Conservation (phyloP, 2,113 vertebrate genomes). For the Nettapus auritus region DNA sequence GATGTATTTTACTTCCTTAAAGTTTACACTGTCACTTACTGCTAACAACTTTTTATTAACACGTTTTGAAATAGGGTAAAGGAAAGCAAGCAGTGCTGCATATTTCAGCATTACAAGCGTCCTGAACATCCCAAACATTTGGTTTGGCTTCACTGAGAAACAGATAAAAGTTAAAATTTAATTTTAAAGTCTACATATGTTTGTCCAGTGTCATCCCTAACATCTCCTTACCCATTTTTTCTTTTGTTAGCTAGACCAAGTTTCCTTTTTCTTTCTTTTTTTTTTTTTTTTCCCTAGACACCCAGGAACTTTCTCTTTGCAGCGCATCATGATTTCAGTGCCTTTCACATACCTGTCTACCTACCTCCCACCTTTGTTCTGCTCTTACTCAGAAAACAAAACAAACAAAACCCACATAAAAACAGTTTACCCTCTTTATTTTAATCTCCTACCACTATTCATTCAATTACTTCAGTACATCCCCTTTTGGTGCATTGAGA, state of each 20-base stretch:
- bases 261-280: not conserved
- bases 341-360: not conserved
- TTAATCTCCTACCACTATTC: slow-evolving; percentile 2
- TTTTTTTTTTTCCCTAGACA: not conserved
- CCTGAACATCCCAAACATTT: not conserved
- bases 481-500: not conserved
- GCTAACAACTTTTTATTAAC: not conserved
- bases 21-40: not conserved
- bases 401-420: not conserved
- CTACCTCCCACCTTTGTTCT: not conserved
- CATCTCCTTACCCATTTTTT: not conserved
- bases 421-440: not conserved
- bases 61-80: not conserved
- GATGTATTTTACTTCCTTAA: not conserved
- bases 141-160: not conserved
- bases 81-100: not conserved
- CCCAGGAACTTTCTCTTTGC: not conserved
- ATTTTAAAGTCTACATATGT: not conserved
- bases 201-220: not conserved
- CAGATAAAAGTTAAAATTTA: not conserved
- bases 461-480: not conserved
- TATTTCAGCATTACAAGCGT: not conserved
- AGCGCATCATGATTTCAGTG: not conserved
- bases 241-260: not conserved
- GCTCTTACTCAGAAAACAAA: not conserved